Percentiles rank a stretch among this genome's conserved stretches.
Conservation (phyloP, 1,140 invertebrate species). For the Battus philenor region DNA sequence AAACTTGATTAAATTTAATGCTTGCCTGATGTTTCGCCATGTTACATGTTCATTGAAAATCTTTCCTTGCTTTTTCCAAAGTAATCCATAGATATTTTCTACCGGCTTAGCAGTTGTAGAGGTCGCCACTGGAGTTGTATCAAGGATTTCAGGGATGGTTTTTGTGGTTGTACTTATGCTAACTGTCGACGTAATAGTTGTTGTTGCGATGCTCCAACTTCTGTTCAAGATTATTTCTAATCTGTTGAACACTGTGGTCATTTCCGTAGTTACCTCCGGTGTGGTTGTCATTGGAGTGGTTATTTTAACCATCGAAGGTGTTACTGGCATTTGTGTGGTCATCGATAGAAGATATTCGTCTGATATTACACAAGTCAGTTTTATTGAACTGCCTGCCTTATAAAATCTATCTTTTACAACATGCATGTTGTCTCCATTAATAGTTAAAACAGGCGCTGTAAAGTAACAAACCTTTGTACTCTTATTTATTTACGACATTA, state of each 20-base stretch:
- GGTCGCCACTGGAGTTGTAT: constrained; percentile 48
- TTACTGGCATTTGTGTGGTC: constrained; percentile 36
- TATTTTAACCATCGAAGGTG: constrained; percentile 36
- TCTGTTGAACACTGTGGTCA: constrained; percentile 66
- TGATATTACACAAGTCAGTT: constrained; percentile 79
- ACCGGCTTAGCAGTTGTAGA: constrained; percentile 59
- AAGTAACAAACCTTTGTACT: constrained; percentile 19
- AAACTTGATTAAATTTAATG: no score
- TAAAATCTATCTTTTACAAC: constrained; percentile 83
- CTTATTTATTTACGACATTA: not conserved
- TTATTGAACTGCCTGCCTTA: constrained; percentile 83
- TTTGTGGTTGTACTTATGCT: constrained; percentile 61
- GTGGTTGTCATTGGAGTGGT: constrained; percentile 46
- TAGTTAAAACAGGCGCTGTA: constrained; percentile 79
- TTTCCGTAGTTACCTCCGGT: constrained; percentile 58
- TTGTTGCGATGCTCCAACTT: constrained; percentile 69
- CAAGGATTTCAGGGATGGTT: constrained; percentile 38
- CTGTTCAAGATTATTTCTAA: constrained; percentile 69
- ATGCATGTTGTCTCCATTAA: constrained; percentile 81
- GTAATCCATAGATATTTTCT: constrained; percentile 67
- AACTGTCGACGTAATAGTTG: constrained; percentile 61
- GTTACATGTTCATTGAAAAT: constrained; percentile 58
- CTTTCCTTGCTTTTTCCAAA: constrained; percentile 71
- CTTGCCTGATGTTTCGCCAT: constrained; percentile 69
- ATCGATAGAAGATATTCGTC: constrained; percentile 51